Evolutionary conservation across 2,888 invertebrate species (phyloP).

Genomic region (Beris morrisii): DNA sequence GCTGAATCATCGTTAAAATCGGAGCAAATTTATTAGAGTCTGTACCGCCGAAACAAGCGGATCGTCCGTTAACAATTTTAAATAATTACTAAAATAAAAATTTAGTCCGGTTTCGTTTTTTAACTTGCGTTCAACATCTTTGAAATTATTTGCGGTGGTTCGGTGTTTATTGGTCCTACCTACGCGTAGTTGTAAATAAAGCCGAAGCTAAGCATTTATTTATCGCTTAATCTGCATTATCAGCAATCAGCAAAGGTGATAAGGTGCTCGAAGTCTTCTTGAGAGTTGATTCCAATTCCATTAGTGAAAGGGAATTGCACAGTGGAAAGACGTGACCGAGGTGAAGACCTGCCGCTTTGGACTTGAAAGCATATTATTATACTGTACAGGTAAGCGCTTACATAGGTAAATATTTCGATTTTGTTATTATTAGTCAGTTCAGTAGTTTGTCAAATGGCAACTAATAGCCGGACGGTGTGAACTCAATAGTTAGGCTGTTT

Average conservation of each 20-base stretch:
- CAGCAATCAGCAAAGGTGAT: constrained; percentile 23
- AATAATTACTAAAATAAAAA: no score
- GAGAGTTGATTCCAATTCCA: neutral
- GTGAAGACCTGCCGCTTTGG: neutral
- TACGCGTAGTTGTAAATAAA: no score
- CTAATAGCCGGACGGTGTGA: no score
- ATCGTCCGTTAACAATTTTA: neutral
- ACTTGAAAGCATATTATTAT: neutral
- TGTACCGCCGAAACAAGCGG: constrained; percentile 13
- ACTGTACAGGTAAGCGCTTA: no score
- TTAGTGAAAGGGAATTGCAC: constrained; percentile 19
- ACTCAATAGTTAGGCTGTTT: no score
- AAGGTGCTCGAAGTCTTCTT: constrained; percentile 8
- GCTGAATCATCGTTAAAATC: constrained; percentile 20
- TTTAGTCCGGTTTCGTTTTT: no score
- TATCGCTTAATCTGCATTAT: constrained; percentile 26
- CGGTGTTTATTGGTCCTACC: no score
- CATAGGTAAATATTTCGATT: no score
- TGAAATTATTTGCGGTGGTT: no score
- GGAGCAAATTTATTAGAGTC: constrained; percentile 11
- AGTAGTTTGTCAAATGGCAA: no score
- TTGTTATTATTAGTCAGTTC: no score
- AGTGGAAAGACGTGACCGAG: constrained; percentile 1
- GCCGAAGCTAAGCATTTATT: neutral
- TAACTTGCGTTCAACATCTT: no score